Base-by-base conservation (phyloP, 2,113 vertebrate species). In the Perognathus longimembris region DNA sequence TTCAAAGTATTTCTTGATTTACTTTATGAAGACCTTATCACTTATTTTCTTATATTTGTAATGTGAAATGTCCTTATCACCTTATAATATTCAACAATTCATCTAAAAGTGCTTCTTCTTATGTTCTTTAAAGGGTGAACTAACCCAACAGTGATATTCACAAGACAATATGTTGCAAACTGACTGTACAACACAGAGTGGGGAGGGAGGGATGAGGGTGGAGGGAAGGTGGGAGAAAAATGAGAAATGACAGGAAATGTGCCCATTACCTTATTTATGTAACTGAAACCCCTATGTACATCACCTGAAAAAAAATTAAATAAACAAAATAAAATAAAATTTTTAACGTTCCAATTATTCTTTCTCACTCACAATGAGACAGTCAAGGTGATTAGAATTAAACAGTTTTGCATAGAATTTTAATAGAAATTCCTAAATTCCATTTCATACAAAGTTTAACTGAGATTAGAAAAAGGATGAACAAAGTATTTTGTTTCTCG, bases 361-460 rank as follows among this genome's bases (percentile, higher is more conserved):
- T 38, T 3, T n/a, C 17, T 21, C 69, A 71, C 11, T 10, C 4
- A 63, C 74, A 85, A 26, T 34, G 4, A 30, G 45, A 67, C 15
- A 50, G 20, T 59, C 11, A 59, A 15, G 12, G 30, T 87, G 34
- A 5, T 92, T 69, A 91, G 26, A 91, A 79, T 75, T 22, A 70
- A 83, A 6, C 3, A 71, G 7, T 67, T 89, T n/a, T 36, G 24
- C 86, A n/a, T 12, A 50, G 12, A 70, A 85, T 91, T 81, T 66
- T 22, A 85, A 38, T 77, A 57, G 26, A 64, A 28, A 54, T 74
- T 83, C 24, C 40, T 8, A 91, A 67, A 69, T 36, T 14, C 20
- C 36, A n/a, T 74, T 40, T 93, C 18, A 54, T 54, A 67, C 6
- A 40, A 77, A 87, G 50, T 89, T 73, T 87, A 69, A 69, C 5